These are phyloP conservation scores for Amblyopsis hoosieri DNA, from an alignment of 2,797 vertebrate genomes.

Conservation along the genomic window DNA sequence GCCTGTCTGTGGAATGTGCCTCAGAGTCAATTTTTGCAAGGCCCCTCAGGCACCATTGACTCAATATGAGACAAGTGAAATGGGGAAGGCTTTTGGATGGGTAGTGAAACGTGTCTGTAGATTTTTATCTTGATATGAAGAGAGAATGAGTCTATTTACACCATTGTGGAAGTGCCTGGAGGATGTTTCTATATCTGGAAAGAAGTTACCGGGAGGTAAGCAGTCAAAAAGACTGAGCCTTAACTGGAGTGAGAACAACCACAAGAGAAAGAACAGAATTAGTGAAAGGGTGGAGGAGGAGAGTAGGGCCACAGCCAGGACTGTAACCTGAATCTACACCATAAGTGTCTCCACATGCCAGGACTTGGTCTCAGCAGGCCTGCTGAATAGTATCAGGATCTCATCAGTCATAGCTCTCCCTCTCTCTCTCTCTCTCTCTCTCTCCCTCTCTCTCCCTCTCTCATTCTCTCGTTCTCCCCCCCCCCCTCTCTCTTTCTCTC, in stretches of 20 bases:
- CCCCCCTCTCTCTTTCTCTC: not conserved
- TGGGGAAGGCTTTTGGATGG: not conserved
- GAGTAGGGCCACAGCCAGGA: constrained; percentile 38
- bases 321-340: constrained; percentile 62
- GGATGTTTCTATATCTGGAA: too few relatives aligned
- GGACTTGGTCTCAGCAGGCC: constrained; percentile 46
- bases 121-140: too few relatives aligned
- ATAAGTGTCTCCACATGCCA: constrained; percentile 69
- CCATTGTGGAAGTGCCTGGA: too few relatives aligned
- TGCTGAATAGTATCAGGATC: constrained; percentile 29
- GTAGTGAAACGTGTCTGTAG: too few relatives aligned
- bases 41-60: not conserved
- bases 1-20: not conserved
- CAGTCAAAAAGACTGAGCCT: not conserved
- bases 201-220: not conserved
- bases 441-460: constrained; percentile 16
- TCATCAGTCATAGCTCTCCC: constrained; percentile 8
- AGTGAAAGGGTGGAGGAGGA: constrained; percentile 30
- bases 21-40: not conserved
- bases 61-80: constrained; percentile 1
- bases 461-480: not conserved
- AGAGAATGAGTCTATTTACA: too few relatives aligned
- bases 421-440: not conserved
- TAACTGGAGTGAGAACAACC: not conserved
- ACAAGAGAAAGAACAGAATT: constrained; percentile 1